These are phyloP conservation scores for Montipora foliosa DNA, from an alignment of 64 coral and sea anemone species.

Conservation along the genomic window DNA sequence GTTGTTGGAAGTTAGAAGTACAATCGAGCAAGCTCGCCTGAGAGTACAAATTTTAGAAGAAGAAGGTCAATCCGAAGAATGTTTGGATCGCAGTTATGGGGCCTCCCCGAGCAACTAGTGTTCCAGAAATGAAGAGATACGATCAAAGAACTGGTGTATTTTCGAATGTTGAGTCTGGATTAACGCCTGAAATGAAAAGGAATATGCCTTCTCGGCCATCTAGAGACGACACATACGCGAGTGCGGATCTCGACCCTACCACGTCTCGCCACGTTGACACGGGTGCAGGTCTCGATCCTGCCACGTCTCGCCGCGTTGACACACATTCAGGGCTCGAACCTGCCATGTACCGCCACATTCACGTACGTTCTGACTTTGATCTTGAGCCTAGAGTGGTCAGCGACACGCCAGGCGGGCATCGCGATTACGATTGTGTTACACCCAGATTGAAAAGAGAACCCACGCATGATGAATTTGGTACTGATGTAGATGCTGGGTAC, in stretches of 20 bases:
- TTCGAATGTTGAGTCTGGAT: not conserved
- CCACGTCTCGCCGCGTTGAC: not conserved
- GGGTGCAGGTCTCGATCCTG: not conserved
- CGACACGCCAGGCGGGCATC: not conserved
- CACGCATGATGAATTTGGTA: not conserved
- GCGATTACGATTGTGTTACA: not conserved
- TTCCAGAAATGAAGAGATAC: not conserved
- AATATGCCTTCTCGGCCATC: not conserved
- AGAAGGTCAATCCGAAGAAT: not conserved
- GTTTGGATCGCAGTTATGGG: not conserved
- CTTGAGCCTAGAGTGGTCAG: not conserved
- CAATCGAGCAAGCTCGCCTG: not conserved
- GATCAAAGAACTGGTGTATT: not conserved
- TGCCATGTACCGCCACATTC: not conserved
- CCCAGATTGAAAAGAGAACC: not conserved
- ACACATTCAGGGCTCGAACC: not conserved
- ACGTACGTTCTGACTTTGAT: not conserved
- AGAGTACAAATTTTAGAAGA: not conserved
- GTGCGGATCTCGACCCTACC: not conserved
- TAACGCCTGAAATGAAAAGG: not conserved
- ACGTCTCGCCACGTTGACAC: not conserved
- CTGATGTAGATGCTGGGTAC: not conserved
- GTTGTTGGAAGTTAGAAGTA: not conserved
- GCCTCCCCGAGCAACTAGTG: not conserved
- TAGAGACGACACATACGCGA: not conserved